Base-by-base conservation (phyloP, 1,140 invertebrate genomes). In the Zaprionus capensis region DNA sequence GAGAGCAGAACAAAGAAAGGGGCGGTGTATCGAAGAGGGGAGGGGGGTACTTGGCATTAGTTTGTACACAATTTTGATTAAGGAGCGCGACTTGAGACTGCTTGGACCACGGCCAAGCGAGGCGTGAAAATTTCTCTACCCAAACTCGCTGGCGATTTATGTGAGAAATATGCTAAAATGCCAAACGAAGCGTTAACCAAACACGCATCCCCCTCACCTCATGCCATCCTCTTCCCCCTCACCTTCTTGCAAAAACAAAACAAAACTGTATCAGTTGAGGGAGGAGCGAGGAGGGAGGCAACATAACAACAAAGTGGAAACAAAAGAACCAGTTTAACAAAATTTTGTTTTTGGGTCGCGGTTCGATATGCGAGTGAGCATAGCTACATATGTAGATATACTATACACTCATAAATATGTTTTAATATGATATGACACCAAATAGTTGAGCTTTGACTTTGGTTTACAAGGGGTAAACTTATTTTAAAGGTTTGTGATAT, bases 91-190 rank as follows among this genome's bases (percentile, higher is more conserved):
- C 49, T 55, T 26, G 57, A 17, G 59, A 53, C 49, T 63, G 66
- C 53, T 58, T 80, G 71, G 77, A 58, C 74, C 67, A 81, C 67
- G 76, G 80, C 49, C 65, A 71, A 84, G 84, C 84, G 78, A 81
- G 81, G 74, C 84, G 75, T 87, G 84, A 88, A 87, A 87, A 87
- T 87, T 87, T 88, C 84, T 87, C 84, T 83, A 88, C 78, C 81
- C 84, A 79, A 81, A 77, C 65, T 81, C 78, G 84, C 81, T 69
- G 53, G 75, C 78, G 75, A 88, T 88, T 88, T 91, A 88, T 88
- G 85, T 88, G 85, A 90, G 85, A 88, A 88, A 85, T 88, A 88
- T 88, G 85, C 83, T 85, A 88, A 88, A 88, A 81, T 90, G 69
- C 72, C 72, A 77, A 90, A 59, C 85, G 81, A 84, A 88, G 85